These are phyloP conservation scores for Cossypha niveicapilla DNA, from an alignment of 2,797 vertebrate genomes.

Conservation along the genomic window DNA sequence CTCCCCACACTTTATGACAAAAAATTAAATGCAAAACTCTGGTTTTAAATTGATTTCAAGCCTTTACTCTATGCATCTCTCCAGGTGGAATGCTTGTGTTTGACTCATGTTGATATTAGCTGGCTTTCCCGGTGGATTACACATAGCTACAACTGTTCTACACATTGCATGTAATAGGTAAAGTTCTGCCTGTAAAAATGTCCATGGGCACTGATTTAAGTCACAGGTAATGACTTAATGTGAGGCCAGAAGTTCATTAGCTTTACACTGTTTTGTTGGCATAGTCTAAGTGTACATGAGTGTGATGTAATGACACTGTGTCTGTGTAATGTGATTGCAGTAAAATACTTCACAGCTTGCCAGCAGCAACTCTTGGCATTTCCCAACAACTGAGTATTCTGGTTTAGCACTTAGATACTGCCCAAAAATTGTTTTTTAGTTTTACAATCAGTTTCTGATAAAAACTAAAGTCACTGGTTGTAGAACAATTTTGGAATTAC, in stretches of 20 bases:
- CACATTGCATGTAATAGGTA: fast-evolving
- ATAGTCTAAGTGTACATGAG: background rate
- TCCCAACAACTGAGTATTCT: background rate
- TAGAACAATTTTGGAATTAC: background rate
- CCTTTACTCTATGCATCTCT: background rate
- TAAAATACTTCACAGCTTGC: background rate
- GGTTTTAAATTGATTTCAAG: background rate
- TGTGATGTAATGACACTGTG: background rate
- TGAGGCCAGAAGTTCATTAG: background rate
- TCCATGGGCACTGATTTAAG: background rate
- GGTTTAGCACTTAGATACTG: background rate
- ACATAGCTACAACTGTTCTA: background rate
- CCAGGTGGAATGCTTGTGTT: background rate
- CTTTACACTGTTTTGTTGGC: background rate
- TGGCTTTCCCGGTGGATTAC: background rate
- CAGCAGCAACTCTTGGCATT: background rate
- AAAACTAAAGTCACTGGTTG: background rate
- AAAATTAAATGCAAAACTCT: background rate
- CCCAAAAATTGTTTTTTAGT: background rate
- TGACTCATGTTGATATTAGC: background rate
- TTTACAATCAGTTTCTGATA: background rate
- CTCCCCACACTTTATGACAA: background rate
- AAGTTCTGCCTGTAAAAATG: background rate
- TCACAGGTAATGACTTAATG: background rate
- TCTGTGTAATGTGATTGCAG: background rate